Conservation (phyloP, 2,888 invertebrate genomes). For the Drymonia ruficornis region DNA sequence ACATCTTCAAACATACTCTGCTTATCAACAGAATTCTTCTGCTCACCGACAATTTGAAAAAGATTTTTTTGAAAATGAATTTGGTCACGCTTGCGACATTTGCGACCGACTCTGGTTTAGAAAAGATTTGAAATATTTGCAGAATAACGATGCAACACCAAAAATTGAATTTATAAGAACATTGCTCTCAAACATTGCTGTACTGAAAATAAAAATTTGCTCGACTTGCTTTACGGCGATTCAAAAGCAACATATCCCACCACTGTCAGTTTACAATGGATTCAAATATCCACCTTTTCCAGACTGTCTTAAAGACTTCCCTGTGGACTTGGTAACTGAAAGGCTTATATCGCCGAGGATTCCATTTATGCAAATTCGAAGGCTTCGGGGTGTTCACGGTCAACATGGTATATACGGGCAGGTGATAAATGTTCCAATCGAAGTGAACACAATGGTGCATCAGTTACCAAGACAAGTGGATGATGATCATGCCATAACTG, state of each 20-base stretch:
- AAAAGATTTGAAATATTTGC: slow-evolving; percentile 32
- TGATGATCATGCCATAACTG: slow-evolving; percentile 33
- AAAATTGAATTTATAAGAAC: no score
- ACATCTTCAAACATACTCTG: no score
- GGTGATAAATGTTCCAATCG: slow-evolving; percentile 45
- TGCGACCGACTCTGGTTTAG: slow-evolving; percentile 35
- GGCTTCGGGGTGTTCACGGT: slow-evolving; percentile 40
- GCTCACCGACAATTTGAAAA: no score
- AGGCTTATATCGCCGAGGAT: slow-evolving; percentile 41
- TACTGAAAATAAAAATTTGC: slow-evolving; percentile 29
- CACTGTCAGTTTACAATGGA: slow-evolving; percentile 36
- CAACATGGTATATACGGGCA: slow-evolving; percentile 42
- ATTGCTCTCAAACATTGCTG: no score
- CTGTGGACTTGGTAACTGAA: no score
- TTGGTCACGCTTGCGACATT: slow-evolving; percentile 31
- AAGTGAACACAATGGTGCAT: slow-evolving; percentile 42
- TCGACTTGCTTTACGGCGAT: slow-evolving; percentile 31
- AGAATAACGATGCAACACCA: no score
- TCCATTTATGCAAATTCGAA: slow-evolving; percentile 45
- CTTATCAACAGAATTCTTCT: no score
- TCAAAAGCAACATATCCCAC: slow-evolving; percentile 26
- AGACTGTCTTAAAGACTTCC: no score
- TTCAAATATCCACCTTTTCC: slow-evolving; percentile 40
- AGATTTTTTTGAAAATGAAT: slow-evolving; percentile 15
- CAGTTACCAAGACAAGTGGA: slow-evolving; percentile 37